Evolutionary conservation across 2,888 invertebrate genomes (phyloP).

Genomic region (Eupithecia subumbrata): DNA sequence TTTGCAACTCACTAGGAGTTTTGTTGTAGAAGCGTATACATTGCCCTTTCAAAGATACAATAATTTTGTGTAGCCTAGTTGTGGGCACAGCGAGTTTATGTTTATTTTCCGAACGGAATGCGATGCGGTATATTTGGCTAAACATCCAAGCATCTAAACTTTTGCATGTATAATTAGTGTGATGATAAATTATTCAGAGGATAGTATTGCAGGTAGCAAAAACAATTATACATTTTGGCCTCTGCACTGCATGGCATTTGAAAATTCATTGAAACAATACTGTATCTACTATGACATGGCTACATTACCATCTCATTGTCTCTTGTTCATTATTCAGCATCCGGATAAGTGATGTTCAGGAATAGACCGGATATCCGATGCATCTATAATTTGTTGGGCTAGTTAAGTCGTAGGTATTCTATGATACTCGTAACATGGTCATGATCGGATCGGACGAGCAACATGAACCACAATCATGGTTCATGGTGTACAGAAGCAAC

Average conservation of each 20-base stretch:
- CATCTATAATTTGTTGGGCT: slow-evolving; percentile 5
- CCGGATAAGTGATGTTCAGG: slow-evolving; percentile 22
- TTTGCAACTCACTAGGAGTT: too few species aligned
- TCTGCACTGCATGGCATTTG: background rate
- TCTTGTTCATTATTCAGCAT: slow-evolving; percentile 21
- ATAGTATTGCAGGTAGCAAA: background rate
- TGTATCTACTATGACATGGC: background rate
- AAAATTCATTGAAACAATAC: slow-evolving; percentile 8
- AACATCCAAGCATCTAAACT: background rate
- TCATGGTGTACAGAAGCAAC: background rate
- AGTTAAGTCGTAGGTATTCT: background rate
- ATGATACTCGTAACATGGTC: too few species aligned
- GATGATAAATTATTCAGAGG: background rate
- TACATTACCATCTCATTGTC: slow-evolving; percentile 13
- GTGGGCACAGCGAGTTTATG: too few species aligned
- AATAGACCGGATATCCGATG: slow-evolving; percentile 25
- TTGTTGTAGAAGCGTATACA: too few species aligned
- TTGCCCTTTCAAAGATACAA: too few species aligned
- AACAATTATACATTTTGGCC: background rate
- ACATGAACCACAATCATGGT: background rate
- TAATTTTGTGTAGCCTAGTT: too few species aligned
- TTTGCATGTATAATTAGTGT: background rate
- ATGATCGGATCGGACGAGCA: background rate
- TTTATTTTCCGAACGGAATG: too few species aligned
- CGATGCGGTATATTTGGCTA: too few species aligned